Conservation (phyloP, 2,797 vertebrate species). For the Orientallactaga sibirica region DNA sequence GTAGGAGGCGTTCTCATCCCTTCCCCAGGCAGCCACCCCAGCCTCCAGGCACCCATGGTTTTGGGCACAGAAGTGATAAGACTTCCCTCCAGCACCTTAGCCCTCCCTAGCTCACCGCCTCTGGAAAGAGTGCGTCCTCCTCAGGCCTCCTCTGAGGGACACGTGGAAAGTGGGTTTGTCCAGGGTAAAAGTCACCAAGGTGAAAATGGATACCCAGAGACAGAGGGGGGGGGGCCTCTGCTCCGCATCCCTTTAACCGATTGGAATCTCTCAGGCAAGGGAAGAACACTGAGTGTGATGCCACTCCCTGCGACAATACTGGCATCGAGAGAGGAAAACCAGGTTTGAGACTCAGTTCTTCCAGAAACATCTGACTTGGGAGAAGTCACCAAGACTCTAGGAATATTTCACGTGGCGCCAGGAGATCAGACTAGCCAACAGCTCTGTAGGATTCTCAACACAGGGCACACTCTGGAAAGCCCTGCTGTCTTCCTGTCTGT, state of each 20-base stretch:
- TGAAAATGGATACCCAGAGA: constrained; percentile 1
- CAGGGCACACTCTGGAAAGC: background rate
- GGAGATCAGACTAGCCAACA: background rate
- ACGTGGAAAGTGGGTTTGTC: background rate
- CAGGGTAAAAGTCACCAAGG: background rate
- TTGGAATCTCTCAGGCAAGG: background rate
- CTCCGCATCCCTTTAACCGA: background rate
- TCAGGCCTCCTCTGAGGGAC: background rate
- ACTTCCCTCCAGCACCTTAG: background rate
- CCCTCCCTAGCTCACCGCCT: background rate
- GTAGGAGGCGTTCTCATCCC: background rate
- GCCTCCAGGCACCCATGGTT: background rate
- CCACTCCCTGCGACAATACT: background rate
- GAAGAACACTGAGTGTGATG: background rate
- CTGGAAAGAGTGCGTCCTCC: background rate
- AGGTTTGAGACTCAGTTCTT: background rate
- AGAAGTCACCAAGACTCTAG: background rate
- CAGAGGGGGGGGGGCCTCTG: too few species aligned
- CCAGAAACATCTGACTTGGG: background rate
- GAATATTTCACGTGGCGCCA: background rate
- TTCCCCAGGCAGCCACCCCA: background rate
- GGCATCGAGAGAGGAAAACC: background rate
- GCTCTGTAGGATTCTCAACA: background rate
- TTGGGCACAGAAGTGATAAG: background rate
- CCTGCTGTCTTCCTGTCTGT: background rate